Evolutionary conservation across 2,797 vertebrate genomes (phyloP).

Genomic region (Lagodon rhomboides): DNA sequence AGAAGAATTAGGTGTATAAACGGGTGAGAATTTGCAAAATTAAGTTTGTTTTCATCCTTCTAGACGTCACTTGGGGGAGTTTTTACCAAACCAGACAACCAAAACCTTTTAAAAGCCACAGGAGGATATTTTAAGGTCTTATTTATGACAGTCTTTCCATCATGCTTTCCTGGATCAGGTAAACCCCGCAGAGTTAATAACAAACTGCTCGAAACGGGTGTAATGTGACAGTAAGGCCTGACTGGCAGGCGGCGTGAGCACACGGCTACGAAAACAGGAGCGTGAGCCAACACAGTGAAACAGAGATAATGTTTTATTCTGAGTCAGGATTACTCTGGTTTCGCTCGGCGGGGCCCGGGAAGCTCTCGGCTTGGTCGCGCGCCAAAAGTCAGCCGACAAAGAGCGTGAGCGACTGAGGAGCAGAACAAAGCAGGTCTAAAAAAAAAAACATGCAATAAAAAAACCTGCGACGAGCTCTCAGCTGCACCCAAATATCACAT

Average conservation of each 20-base stretch:
- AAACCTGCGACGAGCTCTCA: neutral
- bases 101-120: neutral
- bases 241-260: slow-evolving; percentile 11
- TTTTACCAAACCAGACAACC: neutral
- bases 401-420: slow-evolving; percentile 4
- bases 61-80: neutral
- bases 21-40: neutral
- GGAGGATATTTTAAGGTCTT: neutral
- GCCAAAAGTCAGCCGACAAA: slow-evolving; percentile 59
- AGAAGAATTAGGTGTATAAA: neutral
- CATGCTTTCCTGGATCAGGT: slow-evolving; percentile 1
- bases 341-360: slow-evolving; percentile 34
- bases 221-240: slow-evolving; percentile 2
- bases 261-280: slow-evolving; percentile 43
- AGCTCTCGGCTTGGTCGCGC: slow-evolving; percentile 28
- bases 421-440: slow-evolving; percentile 26
- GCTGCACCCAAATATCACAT: neutral
- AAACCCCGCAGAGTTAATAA: neutral
- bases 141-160: too few species aligned
- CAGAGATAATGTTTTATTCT: slow-evolving; percentile 61
- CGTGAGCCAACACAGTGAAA: slow-evolving; percentile 43
- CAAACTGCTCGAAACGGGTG: slow-evolving; percentile 7
- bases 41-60: neutral
- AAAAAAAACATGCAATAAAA: neutral
- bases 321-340: slow-evolving; percentile 58